Percentiles rank a stretch among this genome's conserved stretches.
Evolutionary conservation across 2,797 vertebrate species (phyloP).

Genomic region (Xenopus petersii): DNA sequence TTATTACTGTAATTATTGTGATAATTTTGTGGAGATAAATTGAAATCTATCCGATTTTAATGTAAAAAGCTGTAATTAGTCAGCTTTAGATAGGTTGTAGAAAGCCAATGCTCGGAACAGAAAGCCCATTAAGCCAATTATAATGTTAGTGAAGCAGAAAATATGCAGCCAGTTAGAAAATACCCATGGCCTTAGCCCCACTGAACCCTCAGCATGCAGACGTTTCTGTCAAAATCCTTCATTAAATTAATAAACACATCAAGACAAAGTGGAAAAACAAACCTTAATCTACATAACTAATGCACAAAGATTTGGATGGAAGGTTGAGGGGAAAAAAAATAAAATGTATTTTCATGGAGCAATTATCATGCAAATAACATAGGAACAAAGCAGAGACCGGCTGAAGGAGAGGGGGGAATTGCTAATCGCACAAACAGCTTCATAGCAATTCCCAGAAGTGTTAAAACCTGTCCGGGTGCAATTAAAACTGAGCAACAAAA

Average conservation of each 20-base stretch:
- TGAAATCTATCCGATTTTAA: slow-evolving; percentile 65
- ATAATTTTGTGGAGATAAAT: slow-evolving; percentile 66
- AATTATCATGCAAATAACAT: slow-evolving; percentile 84
- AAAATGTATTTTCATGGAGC: slow-evolving; percentile 70
- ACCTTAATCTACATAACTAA: slow-evolving; percentile 80
- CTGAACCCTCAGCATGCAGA: slow-evolving; percentile 61
- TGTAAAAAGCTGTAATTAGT: slow-evolving; percentile 69
- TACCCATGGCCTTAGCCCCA: slow-evolving; percentile 53
- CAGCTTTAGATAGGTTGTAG: slow-evolving; percentile 53
- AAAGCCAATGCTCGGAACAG: slow-evolving; percentile 48
- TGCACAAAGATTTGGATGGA: slow-evolving; percentile 62
- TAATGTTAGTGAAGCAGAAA: slow-evolving; percentile 53
- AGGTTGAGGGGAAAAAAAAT: slow-evolving; percentile 67
- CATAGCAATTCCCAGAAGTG: slow-evolving; percentile 77
- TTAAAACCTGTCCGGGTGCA: slow-evolving; percentile 69
- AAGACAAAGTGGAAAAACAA: slow-evolving; percentile 72
- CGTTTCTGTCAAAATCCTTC: slow-evolving; percentile 73
- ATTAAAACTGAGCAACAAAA: slow-evolving; percentile 65
- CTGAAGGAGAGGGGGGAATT: slow-evolving; percentile 52
- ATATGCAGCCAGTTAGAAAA: slow-evolving; percentile 53
- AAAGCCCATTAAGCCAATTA: slow-evolving; percentile 68
- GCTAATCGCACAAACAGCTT: slow-evolving; percentile 71
- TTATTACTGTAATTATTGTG: slow-evolving; percentile 62
- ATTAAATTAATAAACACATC: slow-evolving; percentile 88
- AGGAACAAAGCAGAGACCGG: slow-evolving; percentile 63